These are phyloP conservation scores for Belonocnema kinseyi DNA, from an alignment of 1,140 invertebrate genomes.

Conservation along the genomic window DNA sequence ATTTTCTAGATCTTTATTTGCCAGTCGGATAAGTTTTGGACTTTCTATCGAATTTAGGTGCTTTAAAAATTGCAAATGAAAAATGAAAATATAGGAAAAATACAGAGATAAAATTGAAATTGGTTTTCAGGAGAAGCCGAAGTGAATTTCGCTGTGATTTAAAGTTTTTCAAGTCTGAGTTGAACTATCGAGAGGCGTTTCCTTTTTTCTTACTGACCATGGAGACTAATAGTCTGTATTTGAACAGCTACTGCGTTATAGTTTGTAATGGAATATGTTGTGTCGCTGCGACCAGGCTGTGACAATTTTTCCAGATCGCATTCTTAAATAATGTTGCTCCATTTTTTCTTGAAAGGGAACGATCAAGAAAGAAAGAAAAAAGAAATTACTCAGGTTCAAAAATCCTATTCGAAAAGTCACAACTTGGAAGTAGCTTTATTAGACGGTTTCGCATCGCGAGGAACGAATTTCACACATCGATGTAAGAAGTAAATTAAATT, in stretches of 20 bases:
- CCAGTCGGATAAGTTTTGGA: too few species aligned
- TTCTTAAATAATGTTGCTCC: neutral
- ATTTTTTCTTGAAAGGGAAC: neutral
- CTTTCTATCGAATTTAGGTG: neutral
- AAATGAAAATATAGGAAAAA: neutral
- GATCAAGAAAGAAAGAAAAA: neutral
- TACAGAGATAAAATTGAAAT: constrained; percentile 12
- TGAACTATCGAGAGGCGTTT: constrained; percentile 44
- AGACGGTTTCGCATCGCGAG: constrained; percentile 20
- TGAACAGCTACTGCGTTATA: constrained; percentile 46
- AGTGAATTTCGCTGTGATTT: constrained; percentile 39
- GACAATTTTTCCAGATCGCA: neutral
- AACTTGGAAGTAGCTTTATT: constrained; percentile 16
- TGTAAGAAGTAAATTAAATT: neutral
- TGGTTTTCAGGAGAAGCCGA: constrained; percentile 19
- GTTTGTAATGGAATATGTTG: constrained; percentile 49
- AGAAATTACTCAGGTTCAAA: constrained; percentile 6
- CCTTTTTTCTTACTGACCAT: constrained; percentile 47
- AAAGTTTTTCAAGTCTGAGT: constrained; percentile 39
- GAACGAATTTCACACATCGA: neutral
- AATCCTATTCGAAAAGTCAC: constrained; percentile 1
- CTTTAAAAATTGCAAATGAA: neutral
- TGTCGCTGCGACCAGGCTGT: constrained; percentile 38
- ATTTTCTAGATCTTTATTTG: too few species aligned
- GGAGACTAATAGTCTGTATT: constrained; percentile 54